These are phyloP conservation scores for Drosophila nannoptera DNA, from an alignment of 1,140 invertebrate species.

Conservation along the genomic window DNA sequence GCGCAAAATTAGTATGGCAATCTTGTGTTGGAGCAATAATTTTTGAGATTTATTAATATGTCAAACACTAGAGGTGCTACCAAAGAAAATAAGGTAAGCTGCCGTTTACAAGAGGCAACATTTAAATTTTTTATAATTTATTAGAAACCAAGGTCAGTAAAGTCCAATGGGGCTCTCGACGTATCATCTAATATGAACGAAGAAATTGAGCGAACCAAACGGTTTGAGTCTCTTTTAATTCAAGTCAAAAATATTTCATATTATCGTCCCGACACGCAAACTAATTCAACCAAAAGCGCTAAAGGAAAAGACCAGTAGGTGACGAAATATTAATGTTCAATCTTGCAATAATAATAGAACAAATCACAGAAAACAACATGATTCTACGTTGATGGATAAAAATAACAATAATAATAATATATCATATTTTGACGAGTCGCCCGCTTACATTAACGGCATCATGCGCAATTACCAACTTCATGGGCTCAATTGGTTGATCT, in stretches of 20 bases:
- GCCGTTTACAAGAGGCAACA: background rate
- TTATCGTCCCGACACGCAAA: too few species aligned
- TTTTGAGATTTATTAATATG: conserved; percentile 37
- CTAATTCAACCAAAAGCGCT: too few species aligned
- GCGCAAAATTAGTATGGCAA: conserved; percentile 9
- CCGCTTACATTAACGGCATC: conserved; percentile 90
- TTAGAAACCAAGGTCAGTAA: too few species aligned
- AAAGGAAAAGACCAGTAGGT: conserved; percentile 55
- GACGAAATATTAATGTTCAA: background rate
- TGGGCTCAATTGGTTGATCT: conserved; percentile 99
- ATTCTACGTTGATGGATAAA: conserved; percentile 89
- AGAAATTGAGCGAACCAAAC: too few species aligned
- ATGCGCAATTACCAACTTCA: conserved; percentile 99
- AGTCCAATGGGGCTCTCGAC: too few species aligned
- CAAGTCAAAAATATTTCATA: too few species aligned
- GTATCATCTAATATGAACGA: too few species aligned
- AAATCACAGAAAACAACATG: conserved; percentile 82
- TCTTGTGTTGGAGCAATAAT: conserved; percentile 5
- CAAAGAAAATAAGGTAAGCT: conserved; percentile 69
- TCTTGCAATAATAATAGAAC: background rate
- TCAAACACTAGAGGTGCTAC: conserved; percentile 51
- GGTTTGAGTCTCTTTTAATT: too few species aligned
- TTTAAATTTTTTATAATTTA: too few species aligned
- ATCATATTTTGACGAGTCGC: conserved; percentile 93
- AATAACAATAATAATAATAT: conserved; percentile 84